Evolutionary conservation across 2,113 vertebrate species (phyloP), one percentile per base, ranked within the genome.

Genomic region (Hyaena hyaena): DNA sequence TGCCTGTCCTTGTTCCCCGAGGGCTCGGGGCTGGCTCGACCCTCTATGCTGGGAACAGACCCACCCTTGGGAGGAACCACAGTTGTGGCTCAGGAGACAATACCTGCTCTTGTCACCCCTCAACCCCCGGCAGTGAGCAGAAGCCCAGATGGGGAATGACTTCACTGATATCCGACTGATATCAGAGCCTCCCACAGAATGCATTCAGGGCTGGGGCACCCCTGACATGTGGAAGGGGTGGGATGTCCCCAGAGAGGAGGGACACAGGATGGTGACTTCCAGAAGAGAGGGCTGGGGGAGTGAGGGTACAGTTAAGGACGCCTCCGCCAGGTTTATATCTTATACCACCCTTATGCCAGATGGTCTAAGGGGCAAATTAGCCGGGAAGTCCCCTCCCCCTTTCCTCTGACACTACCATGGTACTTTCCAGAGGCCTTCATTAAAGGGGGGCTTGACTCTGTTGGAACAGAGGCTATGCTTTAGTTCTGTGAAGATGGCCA

Each of bases 121-220:
- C 15, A 7, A 0, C 4, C 0, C 28, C 15, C 0, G 16, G 4
- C 0, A 10, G 19, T 5, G 43, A 73, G 12, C 11, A 53, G 74
- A 82, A 53, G 15, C n/a, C 50, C 45, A 23, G 43, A 1, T 71
- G 24, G 31, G 2, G 43, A 58, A 90, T 10, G 68, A 24, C 28
- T 35, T 88, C 5, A 48, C 33, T 45, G 45, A 85, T 43, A 12
- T 61, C 61, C 17, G n/a, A 5, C 17, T 80, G 48, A 80, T 33
- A 76, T 14, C 10, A 80, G 43, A 88, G 31, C 0, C 5, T 65
- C 17, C 33, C 28, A 19, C 7, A 21, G 31, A 77, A 48, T 19
- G 24, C 7, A 63, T 43, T 73, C 3, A 55, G 33, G 24, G 23
- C 63, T 16, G 28, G 79, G 50, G 23, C n/a, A 45, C 66, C 28